A percentile compares a stretch with the other conserved stretches of the same genome.
Conservation (phyloP, 1,140 invertebrate species). For the Heliconius hewitsoni region DNA sequence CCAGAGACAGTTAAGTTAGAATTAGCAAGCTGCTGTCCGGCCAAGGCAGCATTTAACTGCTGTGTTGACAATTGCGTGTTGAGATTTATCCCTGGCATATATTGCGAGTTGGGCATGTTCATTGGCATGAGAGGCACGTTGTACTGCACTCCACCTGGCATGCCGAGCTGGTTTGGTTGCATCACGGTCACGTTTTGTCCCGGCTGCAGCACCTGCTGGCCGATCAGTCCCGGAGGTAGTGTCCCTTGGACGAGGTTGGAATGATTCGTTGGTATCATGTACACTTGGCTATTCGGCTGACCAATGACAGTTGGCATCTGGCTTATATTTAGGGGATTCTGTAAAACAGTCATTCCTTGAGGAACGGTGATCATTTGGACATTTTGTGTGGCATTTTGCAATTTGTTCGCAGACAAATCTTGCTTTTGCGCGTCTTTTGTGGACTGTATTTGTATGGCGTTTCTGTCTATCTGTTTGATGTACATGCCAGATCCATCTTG, state of each 20-base stretch:
- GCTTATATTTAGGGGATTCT: conserved; percentile 70
- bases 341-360: conserved; percentile 72
- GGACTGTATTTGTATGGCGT: conserved; percentile 69
- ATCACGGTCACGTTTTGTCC: conserved; percentile 75
- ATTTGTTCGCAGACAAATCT: conserved; percentile 60
- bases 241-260: conserved; percentile 62
- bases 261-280: conserved; percentile 75
- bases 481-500: conserved; percentile 73
- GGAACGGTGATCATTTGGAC: conserved; percentile 77
- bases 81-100: conserved; percentile 70
- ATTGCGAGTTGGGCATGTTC: conserved; percentile 71
- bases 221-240: conserved; percentile 58
- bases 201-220: conserved; percentile 67
- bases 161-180: conserved; percentile 69
- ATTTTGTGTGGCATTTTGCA: conserved; percentile 68
- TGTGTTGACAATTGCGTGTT: conserved; percentile 72
- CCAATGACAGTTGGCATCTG: conserved; percentile 71
- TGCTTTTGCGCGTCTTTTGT: conserved; percentile 71
- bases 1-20: conserved; percentile 60
- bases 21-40: conserved; percentile 62
- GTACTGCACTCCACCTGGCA: conserved; percentile 70
- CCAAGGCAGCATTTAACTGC: conserved; percentile 69
- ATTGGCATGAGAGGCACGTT: conserved; percentile 73
- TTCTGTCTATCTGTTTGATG: conserved; percentile 71
- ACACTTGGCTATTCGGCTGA: conserved; percentile 73